Conservation (phyloP, 2,888 invertebrate genomes). For the Selenia dentaria region DNA sequence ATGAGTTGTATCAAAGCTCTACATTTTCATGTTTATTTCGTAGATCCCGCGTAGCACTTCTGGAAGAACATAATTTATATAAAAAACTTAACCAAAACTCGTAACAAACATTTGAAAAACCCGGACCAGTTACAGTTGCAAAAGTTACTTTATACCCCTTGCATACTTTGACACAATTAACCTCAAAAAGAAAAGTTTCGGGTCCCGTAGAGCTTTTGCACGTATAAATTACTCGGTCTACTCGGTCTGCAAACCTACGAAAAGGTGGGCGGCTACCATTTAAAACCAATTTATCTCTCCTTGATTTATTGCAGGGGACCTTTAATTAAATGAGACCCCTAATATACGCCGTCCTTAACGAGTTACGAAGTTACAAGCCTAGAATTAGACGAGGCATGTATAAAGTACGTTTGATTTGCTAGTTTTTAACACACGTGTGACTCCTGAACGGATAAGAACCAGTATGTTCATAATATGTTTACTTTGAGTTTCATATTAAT, state of each 20-base stretch:
- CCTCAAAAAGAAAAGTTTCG: constrained; percentile 19
- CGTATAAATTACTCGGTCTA: constrained; percentile 41
- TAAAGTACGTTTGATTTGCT: too few species aligned
- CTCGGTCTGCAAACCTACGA: constrained; percentile 36
- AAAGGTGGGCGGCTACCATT: constrained; percentile 48
- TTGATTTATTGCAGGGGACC: constrained; percentile 48
- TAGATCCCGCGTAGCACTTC: too few species aligned
- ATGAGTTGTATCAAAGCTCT: too few species aligned
- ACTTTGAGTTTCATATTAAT: too few species aligned
- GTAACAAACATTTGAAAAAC: too few species aligned
- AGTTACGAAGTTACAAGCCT: constrained; percentile 31
- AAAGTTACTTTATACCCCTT: neutral
- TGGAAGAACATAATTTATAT: too few species aligned
- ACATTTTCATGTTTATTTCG: too few species aligned
- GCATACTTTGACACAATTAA: constrained; percentile 10
- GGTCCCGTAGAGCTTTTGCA: constrained; percentile 12
- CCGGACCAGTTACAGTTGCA: neutral
- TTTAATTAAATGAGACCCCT: constrained; percentile 51
- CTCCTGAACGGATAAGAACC: too few species aligned
- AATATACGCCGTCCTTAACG: constrained; percentile 38
- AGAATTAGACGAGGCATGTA: neutral
- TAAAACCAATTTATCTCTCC: constrained; percentile 65
- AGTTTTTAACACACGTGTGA: too few species aligned
- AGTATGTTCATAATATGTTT: too few species aligned
- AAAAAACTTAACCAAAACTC: too few species aligned